Evolutionary conservation across 2,113 vertebrate species (phyloP), one percentile per base, ranked within the genome.

Genomic region (Indri indri): DNA sequence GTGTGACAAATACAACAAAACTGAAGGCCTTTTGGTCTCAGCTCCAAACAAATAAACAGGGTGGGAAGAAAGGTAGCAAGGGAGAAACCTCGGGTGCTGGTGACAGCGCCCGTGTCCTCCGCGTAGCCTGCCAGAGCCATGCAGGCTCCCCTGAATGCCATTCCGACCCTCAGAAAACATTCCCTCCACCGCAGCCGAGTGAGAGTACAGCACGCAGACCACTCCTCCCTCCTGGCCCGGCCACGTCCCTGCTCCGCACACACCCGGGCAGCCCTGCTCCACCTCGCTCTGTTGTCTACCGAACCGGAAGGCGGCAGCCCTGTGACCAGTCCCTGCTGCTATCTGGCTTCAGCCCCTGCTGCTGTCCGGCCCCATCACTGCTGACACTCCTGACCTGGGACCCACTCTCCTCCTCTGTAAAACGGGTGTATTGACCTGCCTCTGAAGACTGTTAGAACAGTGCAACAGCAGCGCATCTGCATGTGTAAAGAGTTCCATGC

Each of bases 401-500:
- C 25, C 22, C n/a, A 0, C 66, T 17, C n/a, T 30, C 40, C 22
- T 47, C 40, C 30, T 50, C 76, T 42, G 32, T 65, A 25, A 87
- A 54, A 45, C 1, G 47, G 32, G 45, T 30, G 14, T 0, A 13
- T 34, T 12, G 2, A 10, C 22, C 68, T 52, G 22, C 42, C 61
- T 30, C 59, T 57, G 3, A 18, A 32, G 54, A 47, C 2, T 59
- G 30, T 68, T 32, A 63, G 61, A 81, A 70, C 2, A 10, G 32
- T 4, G 23, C 40, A 32, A 8, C 47, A 17, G 9, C 14, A 8
- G 2, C 17, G 2, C 6, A 7, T 18, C 30, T 30, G 5, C 12
- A 37, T 9, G 13, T 0, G 0, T 2, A 34, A 13, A 23, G 85
- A 34, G 20, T 22, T 71, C 90, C 3, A 6, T 1, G n/a, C 61